Percentiles rank a stretch among this genome's conserved stretches.
Conservation (phyloP, 2,113 vertebrate species). For the Monopterus albus region DNA sequence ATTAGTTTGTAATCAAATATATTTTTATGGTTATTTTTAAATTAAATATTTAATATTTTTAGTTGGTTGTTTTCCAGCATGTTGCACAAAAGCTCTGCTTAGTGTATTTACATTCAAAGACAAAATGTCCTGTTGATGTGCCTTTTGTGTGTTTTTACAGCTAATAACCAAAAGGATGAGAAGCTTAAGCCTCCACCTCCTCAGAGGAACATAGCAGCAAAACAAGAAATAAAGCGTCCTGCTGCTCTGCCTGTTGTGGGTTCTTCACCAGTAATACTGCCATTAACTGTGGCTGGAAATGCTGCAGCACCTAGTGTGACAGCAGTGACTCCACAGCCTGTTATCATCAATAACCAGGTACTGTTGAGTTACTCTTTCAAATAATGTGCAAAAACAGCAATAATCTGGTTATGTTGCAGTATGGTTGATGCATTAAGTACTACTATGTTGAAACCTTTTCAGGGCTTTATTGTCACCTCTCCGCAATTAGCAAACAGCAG, state of each 20-base stretch:
- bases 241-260: slow-evolving; percentile 65
- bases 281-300: slow-evolving; percentile 67
- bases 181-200: slow-evolving; percentile 37
- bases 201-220: slow-evolving; percentile 23
- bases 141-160: slow-evolving; percentile 46
- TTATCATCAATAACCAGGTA: slow-evolving; percentile 87
- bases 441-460: slow-evolving; percentile 46
- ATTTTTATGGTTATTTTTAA: too few relatives aligned
- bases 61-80: too few relatives aligned
- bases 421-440: not conserved
- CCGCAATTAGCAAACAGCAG: slow-evolving; percentile 84
- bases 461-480: slow-evolving; percentile 89
- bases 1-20: too few relatives aligned
- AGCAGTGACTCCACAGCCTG: slow-evolving; percentile 77
- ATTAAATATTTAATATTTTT: too few relatives aligned
- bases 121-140: not conserved
- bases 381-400: not conserved
- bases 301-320: slow-evolving; percentile 70
- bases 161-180: slow-evolving; percentile 55
- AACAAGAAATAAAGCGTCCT: slow-evolving; percentile 25
- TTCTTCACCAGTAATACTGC: slow-evolving; percentile 71
- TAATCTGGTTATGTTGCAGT: not conserved
- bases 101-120: too few relatives aligned
- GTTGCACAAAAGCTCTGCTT: too few relatives aligned
- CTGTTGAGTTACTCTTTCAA: not conserved